Base-by-base conservation (phyloP, 2,888 invertebrate species). In the Tetragonula carbonaria region DNA sequence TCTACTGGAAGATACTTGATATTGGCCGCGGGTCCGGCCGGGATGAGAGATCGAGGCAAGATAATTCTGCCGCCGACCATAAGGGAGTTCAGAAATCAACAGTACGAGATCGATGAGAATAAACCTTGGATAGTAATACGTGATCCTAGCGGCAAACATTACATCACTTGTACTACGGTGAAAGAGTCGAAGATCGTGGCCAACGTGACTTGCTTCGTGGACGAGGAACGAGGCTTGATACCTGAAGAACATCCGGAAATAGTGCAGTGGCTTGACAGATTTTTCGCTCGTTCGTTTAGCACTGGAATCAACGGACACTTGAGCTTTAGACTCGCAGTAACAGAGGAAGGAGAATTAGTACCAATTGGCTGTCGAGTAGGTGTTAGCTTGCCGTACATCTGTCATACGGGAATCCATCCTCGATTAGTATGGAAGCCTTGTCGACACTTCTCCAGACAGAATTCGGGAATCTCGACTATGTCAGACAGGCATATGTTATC, bases 141-240 rank as follows among this genome's bases (percentile, higher is more conserved):
- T 77, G 97, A 98, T 92, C 96, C 97, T 6, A 96, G 96, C 78
- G 97, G 97, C 23, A 82, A 83, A 11, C 97, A 97, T 90, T 97
- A 96, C 91, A 95, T 98, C 75, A 98, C 98, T 33, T 98, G 98
- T 91, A 98, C 98, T 2, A 98, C 98, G 0, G 95, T 98, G 66
- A 97, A 97, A 93, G 97, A 97, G 81, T 97, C 97, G 1, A 96
- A 96, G 71, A 96, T 98, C 2, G 96, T 97, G 62, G 97, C 97
- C 76, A 98, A 98, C 92, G 97, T 98, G 38, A 97, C 97, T 4
- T 98, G 98, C 90, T 96, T 96, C 8, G 96, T 97, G 67, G 97
- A 97, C 91, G 95, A 96, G 59, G 96, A 95, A 59, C 96, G 96
- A 90, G 97, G 97, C 53, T 94, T 97, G 70, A 96, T 97, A 74